These are phyloP conservation scores for Apocheima hispidaria DNA, from an alignment of 2,888 invertebrate genomes.

Conservation along the genomic window DNA sequence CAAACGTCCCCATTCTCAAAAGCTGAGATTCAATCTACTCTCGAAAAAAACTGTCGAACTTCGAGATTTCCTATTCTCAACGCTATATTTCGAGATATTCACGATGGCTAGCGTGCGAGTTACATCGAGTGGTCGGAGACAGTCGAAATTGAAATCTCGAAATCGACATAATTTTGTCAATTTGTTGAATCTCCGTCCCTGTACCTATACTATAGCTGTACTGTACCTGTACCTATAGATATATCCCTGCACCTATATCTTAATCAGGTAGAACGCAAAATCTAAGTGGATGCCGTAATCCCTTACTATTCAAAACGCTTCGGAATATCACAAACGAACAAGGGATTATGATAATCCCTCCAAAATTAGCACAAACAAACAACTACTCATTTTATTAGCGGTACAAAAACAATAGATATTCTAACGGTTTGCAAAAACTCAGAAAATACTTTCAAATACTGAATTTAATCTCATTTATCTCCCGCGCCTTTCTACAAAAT, in stretches of 20 bases:
- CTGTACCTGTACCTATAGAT: background rate
- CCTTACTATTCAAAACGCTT: constrained; percentile 18
- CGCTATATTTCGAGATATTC: no score
- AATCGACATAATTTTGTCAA: no score
- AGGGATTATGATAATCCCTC: constrained; percentile 42
- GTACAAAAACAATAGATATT: constrained; percentile 33
- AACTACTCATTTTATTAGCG: constrained; percentile 40
- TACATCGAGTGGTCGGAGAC: no score
- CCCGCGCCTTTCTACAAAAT: background rate
- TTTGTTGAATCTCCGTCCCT: no score
- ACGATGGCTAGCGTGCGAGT: no score
- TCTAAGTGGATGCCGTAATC: constrained; percentile 6
- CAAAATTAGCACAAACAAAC: constrained; percentile 43
- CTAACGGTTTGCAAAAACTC: constrained; percentile 32
- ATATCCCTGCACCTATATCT: no score
- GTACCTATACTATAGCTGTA: no score
- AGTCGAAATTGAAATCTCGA: no score
- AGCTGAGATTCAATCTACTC: no score
- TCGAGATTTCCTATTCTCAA: no score
- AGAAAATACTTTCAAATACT: constrained; percentile 3
- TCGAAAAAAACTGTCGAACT: no score
- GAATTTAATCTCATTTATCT: constrained; percentile 17
- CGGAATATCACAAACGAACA: constrained; percentile 34
- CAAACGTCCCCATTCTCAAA: no score
- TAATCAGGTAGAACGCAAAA: background rate